Base-by-base conservation (phyloP, 1,140 invertebrate species). In the Anastatus disparis region DNA sequence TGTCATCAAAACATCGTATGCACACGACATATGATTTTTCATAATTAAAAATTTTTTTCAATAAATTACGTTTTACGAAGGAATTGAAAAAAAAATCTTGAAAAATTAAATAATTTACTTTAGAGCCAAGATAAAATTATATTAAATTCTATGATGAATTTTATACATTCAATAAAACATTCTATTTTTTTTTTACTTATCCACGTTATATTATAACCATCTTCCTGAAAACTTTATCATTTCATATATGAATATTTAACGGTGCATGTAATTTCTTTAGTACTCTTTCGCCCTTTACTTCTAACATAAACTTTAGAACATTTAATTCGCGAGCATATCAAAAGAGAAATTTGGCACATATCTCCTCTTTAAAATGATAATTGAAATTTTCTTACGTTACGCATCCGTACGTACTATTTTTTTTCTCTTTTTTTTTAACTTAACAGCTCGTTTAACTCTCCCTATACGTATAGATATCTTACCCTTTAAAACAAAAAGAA, bases 281-380 rank as follows among this genome's bases (percentile, higher is more conserved):
- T 52, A 40, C 44, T n/a, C n/a, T n/a, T 52, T 17, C 10, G 20
- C 4, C 20, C 24, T n/a, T 10, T 0, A 35, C 27, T 20, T 27
- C 22, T n/a, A n/a, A n/a, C 58, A 62, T 42, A 62, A n/a, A 42
- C 58, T 48, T 17, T 24, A 48, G 42, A 29, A 27, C 8, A 42
- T 13, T 29, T 29, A 20, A 20, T 31, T 46, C 24, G n/a, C n/a
- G n/a, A n/a, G n/a, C n/a, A n/a, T n/a, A 10, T 3, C 26, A 20
- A 27, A 52, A n/a, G 46, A 40, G 22, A 52, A 64, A 26, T 52
- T 65, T 40, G 35, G 48, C 24, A 53, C 20, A 35, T 15, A 10
- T n/a, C n/a, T n/a, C n/a, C n/a, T n/a, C n/a, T n/a, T n/a, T n/a
- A 63, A 50, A 63, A 38, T 63, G 24, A 42, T 65, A 65, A 65